Percentiles rank a stretch among this genome's conserved stretches.
These are phyloP conservation scores for Sphaerophoria rueppellii DNA, from an alignment of 2,888 invertebrate genomes.

Conservation along the genomic window DNA sequence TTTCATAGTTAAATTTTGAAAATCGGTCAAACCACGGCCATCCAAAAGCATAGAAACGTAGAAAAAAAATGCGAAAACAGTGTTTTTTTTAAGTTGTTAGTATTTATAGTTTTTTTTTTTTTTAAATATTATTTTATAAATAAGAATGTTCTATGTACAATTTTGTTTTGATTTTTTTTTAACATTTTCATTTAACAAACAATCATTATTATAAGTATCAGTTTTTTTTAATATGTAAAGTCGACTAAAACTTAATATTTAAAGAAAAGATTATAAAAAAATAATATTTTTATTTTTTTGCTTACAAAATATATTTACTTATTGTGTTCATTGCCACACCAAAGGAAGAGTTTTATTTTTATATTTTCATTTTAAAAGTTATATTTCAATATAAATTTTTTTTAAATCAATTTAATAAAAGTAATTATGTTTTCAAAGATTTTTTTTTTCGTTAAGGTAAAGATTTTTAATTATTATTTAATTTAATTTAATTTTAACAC, in stretches of 20 bases:
- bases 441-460: constrained; percentile 15
- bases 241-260: constrained; percentile 67
- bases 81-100: constrained; percentile 63
- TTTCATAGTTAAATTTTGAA: constrained; percentile 7
- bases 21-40: constrained; percentile 24
- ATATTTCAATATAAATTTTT: constrained; percentile 31
- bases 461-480: constrained; percentile 46
- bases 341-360: constrained; percentile 48
- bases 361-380: constrained; percentile 34
- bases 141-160: constrained; percentile 71
- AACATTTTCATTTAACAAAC: constrained; percentile 60
- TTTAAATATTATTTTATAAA: constrained; percentile 65
- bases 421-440: constrained; percentile 5
- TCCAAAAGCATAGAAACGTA: constrained; percentile 58
- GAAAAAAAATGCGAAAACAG: constrained; percentile 51
- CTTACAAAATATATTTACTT: constrained; percentile 56
- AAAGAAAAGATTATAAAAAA: constrained; percentile 58
- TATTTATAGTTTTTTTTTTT: constrained; percentile 59
- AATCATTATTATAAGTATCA: constrained; percentile 64
- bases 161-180: constrained; percentile 62
- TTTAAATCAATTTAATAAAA: neutral
- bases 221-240: constrained; percentile 45
- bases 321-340: constrained; percentile 69
- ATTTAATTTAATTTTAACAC: constrained; percentile 59
- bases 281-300: constrained; percentile 54